phyloP scores from a whole-genome alignment of 2,113 vertebrate species.

The Laterallus jamaicensis region DNA sequence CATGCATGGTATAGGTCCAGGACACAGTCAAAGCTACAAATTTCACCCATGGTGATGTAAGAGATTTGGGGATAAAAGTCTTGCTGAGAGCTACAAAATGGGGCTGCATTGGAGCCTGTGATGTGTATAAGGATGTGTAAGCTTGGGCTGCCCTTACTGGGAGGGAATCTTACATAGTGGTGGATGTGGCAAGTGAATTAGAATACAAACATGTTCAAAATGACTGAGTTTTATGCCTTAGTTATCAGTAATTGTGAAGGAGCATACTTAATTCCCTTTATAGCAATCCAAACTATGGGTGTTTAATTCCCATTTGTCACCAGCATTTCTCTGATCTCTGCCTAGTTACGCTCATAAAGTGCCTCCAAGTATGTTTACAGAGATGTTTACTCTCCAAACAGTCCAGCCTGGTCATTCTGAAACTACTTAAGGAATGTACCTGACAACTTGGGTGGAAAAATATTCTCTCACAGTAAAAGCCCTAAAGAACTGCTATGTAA shows the following conservation, averaged over 20 bases:
- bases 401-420: not conserved
- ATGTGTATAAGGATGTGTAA: not conserved
- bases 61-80: not conserved
- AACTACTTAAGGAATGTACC: slow-evolving; percentile 44
- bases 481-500: not conserved
- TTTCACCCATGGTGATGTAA: not conserved
- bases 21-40: not conserved
- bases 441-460: slow-evolving; percentile 11
- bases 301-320: not conserved
- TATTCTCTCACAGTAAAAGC: not conserved
- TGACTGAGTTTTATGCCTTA: not conserved
- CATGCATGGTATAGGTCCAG: not conserved
- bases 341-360: not conserved
- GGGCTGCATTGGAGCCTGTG: not conserved
- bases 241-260: not conserved
- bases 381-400: slow-evolving; percentile 60
- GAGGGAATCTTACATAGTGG: not conserved
- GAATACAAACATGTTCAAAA: not conserved
- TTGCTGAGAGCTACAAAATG: not conserved
- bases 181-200: not conserved
- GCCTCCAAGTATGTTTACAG: slow-evolving; percentile 9
- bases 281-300: not conserved
- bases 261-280: not conserved
- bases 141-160: not conserved
- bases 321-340: slow-evolving; percentile 21